phyloP scores from a whole-genome alignment of 2,888 invertebrate species.

The Fragum sueziense region DNA sequence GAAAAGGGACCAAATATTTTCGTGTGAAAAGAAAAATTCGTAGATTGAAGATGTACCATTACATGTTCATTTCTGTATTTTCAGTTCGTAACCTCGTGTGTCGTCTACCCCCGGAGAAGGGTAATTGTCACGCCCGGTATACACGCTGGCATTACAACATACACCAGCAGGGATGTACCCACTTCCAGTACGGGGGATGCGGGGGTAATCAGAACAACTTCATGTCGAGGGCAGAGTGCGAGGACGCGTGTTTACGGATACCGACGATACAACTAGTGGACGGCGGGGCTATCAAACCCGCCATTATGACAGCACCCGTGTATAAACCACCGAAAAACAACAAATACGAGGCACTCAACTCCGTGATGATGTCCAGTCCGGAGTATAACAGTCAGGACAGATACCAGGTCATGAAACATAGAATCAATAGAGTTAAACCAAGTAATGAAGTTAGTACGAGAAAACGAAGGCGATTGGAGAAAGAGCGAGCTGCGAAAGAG shows the following conservation, averaged over 20 bases:
- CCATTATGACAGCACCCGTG: constrained; percentile 56
- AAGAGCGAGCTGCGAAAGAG: constrained; percentile 50
- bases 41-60: no score
- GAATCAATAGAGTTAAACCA: constrained; percentile 44
- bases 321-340: constrained; percentile 51
- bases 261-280: constrained; percentile 51
- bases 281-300: constrained; percentile 44
- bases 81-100: constrained; percentile 69
- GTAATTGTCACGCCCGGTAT: constrained; percentile 71
- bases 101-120: constrained; percentile 69
- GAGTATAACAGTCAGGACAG: constrained; percentile 34
- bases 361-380: constrained; percentile 35
- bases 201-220: constrained; percentile 76
- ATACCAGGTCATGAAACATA: constrained; percentile 39
- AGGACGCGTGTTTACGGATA: constrained; percentile 64
- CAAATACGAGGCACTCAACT: constrained; percentile 54
- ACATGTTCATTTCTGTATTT: constrained; percentile 31
- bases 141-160: constrained; percentile 76
- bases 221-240: constrained; percentile 68
- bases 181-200: constrained; percentile 76
- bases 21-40: no score
- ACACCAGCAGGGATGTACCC: constrained; percentile 71
- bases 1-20: no score
- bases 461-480: constrained; percentile 57
- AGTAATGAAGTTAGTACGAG: constrained; percentile 59